Evolutionary conservation across 2,888 invertebrate genomes (phyloP).

Genomic region (Pecten maximus): DNA sequence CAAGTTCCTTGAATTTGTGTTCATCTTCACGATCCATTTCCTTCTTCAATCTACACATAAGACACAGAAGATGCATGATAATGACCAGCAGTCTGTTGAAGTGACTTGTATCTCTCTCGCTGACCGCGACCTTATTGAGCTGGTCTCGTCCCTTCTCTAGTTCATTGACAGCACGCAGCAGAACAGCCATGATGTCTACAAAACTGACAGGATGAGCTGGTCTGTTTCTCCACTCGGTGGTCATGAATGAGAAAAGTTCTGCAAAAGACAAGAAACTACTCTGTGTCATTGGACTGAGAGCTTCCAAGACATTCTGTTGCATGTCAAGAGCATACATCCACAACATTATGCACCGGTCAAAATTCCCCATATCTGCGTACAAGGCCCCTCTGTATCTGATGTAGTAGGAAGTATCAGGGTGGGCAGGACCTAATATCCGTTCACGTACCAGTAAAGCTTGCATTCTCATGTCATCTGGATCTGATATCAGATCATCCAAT

Average conservation of each 20-base stretch:
- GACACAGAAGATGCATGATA: conserved; percentile 87
- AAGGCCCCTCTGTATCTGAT: conserved; percentile 96
- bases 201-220: conserved; percentile 89
- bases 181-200: conserved; percentile 91
- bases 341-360: conserved; percentile 92
- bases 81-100: conserved; percentile 93
- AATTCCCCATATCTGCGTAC: conserved; percentile 95
- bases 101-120: conserved; percentile 88
- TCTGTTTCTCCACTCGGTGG: conserved; percentile 88
- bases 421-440: conserved; percentile 93
- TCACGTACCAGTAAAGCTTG: conserved; percentile 93
- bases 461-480: conserved; percentile 98
- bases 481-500: conserved; percentile 92
- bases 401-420: conserved; percentile 98
- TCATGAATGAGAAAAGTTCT: conserved; percentile 93
- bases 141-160: conserved; percentile 83
- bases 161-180: conserved; percentile 89
- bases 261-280: conserved; percentile 96
- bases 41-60: conserved; percentile 81
- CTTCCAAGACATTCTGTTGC: conserved; percentile 96
- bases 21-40: conserved; percentile 77
- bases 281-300: conserved; percentile 96
- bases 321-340: conserved; percentile 99
- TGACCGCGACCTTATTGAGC: conserved; percentile 60
- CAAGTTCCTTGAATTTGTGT: conserved; percentile 86